Percentiles rank a stretch among this genome's conserved stretches.
These are phyloP conservation scores for Seriola quinqueradiata DNA, from an alignment of 2,113 vertebrate genomes.

Conservation along the genomic window DNA sequence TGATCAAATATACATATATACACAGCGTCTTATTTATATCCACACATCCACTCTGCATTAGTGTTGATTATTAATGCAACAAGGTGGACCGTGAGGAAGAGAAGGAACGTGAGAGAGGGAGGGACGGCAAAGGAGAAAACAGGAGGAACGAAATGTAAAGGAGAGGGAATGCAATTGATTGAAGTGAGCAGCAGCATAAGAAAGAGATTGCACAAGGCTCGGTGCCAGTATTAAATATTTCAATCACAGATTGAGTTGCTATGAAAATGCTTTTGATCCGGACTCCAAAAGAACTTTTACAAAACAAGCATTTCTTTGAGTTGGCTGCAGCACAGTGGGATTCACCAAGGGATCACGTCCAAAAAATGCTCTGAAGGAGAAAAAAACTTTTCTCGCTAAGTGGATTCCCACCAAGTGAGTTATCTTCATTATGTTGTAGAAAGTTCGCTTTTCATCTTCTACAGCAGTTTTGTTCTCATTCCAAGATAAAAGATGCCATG, in stretches of 20 bases:
- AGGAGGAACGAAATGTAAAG: conserved; percentile 25
- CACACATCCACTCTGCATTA: conserved; percentile 47
- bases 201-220: conserved; percentile 18
- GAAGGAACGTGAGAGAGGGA: conserved; percentile 25
- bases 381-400: conserved; percentile 17
- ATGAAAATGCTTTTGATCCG: conserved; percentile 73
- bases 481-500: conserved; percentile 39
- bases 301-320: conserved; percentile 74
- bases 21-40: conserved; percentile 33
- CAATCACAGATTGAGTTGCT: conserved; percentile 67
- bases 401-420: conserved; percentile 60
- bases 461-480: conserved; percentile 30
- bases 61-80: conserved; percentile 64
- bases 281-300: conserved; percentile 73
- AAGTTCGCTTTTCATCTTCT: conserved; percentile 48
- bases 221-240: conserved; percentile 72
- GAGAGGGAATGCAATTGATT: conserved; percentile 20
- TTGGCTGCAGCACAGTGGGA: conserved; percentile 67
- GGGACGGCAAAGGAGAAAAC: conserved; percentile 10
- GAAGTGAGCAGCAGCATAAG: conserved; percentile 26
- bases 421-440: conserved; percentile 59
- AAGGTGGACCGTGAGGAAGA: conserved; percentile 1
- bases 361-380: conserved; percentile 32
- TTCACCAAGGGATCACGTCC: conserved; percentile 49
- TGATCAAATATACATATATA: conserved; percentile 64